Percentiles rank a stretch among this genome's conserved stretches.
phyloP scores from a whole-genome alignment of 2,797 vertebrate genomes.

The Australoheros facetus region DNA sequence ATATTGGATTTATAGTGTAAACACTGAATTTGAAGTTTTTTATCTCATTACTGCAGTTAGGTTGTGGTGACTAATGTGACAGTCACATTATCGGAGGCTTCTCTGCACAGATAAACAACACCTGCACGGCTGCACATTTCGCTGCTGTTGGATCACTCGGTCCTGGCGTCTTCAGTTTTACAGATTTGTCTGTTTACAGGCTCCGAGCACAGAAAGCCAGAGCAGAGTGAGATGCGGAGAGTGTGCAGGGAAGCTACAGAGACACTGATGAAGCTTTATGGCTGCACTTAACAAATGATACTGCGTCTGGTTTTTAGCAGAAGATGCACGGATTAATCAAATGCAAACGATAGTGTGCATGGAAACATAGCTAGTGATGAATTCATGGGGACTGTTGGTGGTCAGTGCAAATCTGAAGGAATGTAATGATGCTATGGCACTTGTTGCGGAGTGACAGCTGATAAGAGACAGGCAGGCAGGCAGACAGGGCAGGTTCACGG shows the following conservation, averaged over 20 bases:
- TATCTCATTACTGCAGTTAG: conserved; percentile 7
- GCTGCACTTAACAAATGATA: not conserved
- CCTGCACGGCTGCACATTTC: not conserved
- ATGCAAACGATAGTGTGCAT: conserved; percentile 42
- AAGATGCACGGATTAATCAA: not conserved
- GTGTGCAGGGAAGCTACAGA: not conserved
- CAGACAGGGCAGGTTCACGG: conserved; percentile 71
- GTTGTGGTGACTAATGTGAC: not conserved
- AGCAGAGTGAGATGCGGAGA: not conserved
- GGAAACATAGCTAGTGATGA: conserved; percentile 61
- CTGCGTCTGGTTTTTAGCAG: not conserved
- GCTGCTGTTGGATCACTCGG: not conserved
- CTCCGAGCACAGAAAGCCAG: not conserved
- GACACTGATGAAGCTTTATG: not conserved
- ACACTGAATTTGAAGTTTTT: not conserved
- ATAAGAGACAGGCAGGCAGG: conserved; percentile 58
- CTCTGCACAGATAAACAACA: conserved; percentile 14
- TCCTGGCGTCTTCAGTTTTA: not conserved
- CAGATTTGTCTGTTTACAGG: conserved; percentile 12
- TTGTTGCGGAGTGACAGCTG: conserved; percentile 80
- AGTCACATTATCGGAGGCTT: not conserved
- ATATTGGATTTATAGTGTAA: conserved; percentile 37
- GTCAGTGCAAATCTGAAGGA: conserved; percentile 81
- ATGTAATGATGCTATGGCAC: conserved; percentile 84
- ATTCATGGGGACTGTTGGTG: conserved; percentile 53